phyloP scores from a whole-genome alignment of 2,888 invertebrate species.

The Dynastes hyllus region DNA sequence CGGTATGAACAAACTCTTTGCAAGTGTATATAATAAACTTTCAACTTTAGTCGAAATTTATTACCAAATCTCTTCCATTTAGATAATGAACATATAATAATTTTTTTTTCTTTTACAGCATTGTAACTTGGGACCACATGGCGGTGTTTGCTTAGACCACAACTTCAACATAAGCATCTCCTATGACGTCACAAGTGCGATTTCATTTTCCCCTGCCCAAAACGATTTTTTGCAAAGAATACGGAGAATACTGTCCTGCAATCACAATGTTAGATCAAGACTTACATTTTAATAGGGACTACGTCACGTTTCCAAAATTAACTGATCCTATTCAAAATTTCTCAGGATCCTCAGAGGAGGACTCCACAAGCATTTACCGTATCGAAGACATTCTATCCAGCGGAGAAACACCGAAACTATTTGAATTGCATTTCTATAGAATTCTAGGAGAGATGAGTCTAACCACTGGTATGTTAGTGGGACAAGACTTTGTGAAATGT shows the following conservation, averaged over 20 bases:
- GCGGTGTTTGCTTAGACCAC: not conserved
- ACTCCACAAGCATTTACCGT: not conserved
- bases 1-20: too few species aligned
- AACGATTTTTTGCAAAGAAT: not conserved
- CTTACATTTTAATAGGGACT: not conserved
- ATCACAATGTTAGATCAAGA: not conserved
- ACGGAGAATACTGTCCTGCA: not conserved
- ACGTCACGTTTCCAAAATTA: not conserved
- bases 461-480: not conserved
- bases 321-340: not conserved
- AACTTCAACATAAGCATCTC: not conserved
- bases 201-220: conserved; percentile 17
- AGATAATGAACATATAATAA: too few species aligned
- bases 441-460: not conserved
- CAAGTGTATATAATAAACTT: too few species aligned
- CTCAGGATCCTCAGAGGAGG: not conserved
- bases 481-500: not conserved
- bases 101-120: not conserved
- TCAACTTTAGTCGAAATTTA: too few species aligned
- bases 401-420: not conserved
- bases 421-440: not conserved
- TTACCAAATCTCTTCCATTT: too few species aligned
- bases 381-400: not conserved
- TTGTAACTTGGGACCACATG: not conserved
- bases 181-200: not conserved